Evolutionary conservation across 2,888 invertebrate genomes (phyloP), one percentile per base, ranked within the genome.

Genomic region (Scaptomyza flava): DNA sequence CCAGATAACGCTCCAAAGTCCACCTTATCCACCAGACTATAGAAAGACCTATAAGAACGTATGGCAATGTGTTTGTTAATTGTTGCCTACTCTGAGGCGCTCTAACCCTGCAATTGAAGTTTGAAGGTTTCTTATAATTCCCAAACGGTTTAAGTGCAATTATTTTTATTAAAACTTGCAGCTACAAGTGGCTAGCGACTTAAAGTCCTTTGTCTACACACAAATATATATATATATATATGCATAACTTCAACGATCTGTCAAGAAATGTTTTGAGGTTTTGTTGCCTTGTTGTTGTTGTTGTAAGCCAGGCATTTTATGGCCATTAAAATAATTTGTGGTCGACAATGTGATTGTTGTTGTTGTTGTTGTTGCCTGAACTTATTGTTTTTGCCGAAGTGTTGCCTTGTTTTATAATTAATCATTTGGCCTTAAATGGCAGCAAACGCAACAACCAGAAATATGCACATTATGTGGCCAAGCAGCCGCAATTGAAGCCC

Each of bases 391-490:
- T 31, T 52, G 34, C 47, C 51, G 47, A 41, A 59, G 68, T 58
- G 59, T 53, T 69, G 88, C 62, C 63, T 69, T 69, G 69, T 85
- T 87, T 64, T 73, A 88, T 87, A 89, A 83, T 83, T 87, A 83
- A 83, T 83, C 82, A 83, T 72, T 77, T 72, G 78, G 80, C 62
- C 71, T 87, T 88, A 72, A 80, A 71, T 63, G 65, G 34, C 62
- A 11, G 56, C 36, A 36, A 23, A 42, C 34, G 53, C 58, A 51
- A 42, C 51, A 63, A 60, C 56, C 71, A 77, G 59, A 72, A 78
- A 75, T 75, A 74, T 78, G 75, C 75, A 79, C 79, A 74, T 74
- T 68, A 68, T 75, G 75, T 68, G 79, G 77, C 67, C 38, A 65
- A 43, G 60, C 65, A 43, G 56, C 23, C 33, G 36, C 38, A 42